These are phyloP conservation scores for Axea sp. DNA, from an alignment of 2,888 invertebrate species.

Conservation along the genomic window DNA sequence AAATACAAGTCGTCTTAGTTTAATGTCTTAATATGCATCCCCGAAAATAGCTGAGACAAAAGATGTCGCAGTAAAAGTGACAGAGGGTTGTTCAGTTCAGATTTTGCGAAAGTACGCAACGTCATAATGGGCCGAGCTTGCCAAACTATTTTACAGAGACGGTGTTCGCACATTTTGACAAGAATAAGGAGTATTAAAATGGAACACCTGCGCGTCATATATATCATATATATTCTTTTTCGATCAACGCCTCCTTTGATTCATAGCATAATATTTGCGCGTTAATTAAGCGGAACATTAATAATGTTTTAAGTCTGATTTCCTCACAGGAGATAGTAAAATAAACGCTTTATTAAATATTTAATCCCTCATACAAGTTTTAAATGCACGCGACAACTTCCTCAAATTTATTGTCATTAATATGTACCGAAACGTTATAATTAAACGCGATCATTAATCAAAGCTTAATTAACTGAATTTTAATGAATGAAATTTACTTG, in stretches of 20 bases:
- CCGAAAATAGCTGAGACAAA: slow-evolving; percentile 53
- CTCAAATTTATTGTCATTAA: not conserved
- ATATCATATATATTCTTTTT: slow-evolving; percentile 49
- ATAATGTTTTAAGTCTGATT: slow-evolving; percentile 17
- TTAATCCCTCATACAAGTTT: slow-evolving; percentile 20
- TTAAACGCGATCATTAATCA: too few relatives aligned
- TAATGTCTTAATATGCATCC: slow-evolving; percentile 29
- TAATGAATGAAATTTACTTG: too few relatives aligned
- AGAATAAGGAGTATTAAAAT: slow-evolving; percentile 39
- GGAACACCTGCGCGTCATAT: slow-evolving; percentile 54
- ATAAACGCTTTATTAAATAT: slow-evolving; percentile 38
- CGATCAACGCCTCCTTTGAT: slow-evolving; percentile 36
- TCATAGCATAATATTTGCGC: slow-evolving; percentile 18
- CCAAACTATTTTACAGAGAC: slow-evolving; percentile 58
- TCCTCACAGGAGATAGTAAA: slow-evolving; percentile 13
- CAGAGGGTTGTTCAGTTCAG: slow-evolving; percentile 42
- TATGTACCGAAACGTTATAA: too few relatives aligned
- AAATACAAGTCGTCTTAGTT: slow-evolving; percentile 16
- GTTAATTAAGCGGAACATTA: slow-evolving; percentile 21
- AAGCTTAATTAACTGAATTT: too few relatives aligned
- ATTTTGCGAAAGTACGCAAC: slow-evolving; percentile 46
- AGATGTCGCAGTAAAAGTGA: slow-evolving; percentile 48
- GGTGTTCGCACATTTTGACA: slow-evolving; percentile 46
- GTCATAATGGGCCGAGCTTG: slow-evolving; percentile 55
- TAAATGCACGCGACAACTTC: too few relatives aligned